Percentiles rank a stretch among this genome's conserved stretches.
Evolutionary conservation across 2,888 invertebrate genomes (phyloP).

Genomic region (Netelia fuscicornis): DNA sequence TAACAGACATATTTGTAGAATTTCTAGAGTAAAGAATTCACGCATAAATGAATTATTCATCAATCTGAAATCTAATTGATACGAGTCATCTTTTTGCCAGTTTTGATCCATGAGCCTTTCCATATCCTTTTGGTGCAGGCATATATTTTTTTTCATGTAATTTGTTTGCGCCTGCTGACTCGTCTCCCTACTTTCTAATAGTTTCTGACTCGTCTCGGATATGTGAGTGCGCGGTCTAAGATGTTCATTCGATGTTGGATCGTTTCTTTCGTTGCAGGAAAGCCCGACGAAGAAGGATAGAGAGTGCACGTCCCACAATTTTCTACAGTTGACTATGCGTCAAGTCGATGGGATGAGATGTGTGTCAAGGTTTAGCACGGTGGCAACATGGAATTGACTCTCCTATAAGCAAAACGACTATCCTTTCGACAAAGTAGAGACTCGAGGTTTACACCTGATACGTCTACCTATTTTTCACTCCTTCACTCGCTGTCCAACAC

Average conservation of each 20-base stretch:
- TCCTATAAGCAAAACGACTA: constrained; percentile 44
- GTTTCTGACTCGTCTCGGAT: constrained; percentile 40
- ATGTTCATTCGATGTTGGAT: constrained; percentile 20
- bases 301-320: constrained; percentile 57
- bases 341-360: constrained; percentile 47
- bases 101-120: constrained; percentile 29
- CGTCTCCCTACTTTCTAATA: constrained; percentile 63
- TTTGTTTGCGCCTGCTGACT: constrained; percentile 43
- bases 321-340: constrained; percentile 25
- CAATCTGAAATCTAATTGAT: not conserved
- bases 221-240: constrained; percentile 38
- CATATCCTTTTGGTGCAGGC: not conserved
- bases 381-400: constrained; percentile 12
- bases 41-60: not conserved
- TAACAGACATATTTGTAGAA: not conserved
- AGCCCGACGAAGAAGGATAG: constrained; percentile 2
- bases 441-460: constrained; percentile 25
- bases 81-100: constrained; percentile 20
- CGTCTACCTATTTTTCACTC: constrained; percentile 1
- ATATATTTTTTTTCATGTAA: constrained; percentile 23
- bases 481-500: not conserved
- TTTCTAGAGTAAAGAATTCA: too few species aligned
- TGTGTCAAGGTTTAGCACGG: constrained; percentile 64
- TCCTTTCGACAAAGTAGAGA: constrained; percentile 52
- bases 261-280: constrained; percentile 41